Base-by-base conservation (phyloP, 2,797 vertebrate genomes). In the Chaenodraco wilsoni region DNA sequence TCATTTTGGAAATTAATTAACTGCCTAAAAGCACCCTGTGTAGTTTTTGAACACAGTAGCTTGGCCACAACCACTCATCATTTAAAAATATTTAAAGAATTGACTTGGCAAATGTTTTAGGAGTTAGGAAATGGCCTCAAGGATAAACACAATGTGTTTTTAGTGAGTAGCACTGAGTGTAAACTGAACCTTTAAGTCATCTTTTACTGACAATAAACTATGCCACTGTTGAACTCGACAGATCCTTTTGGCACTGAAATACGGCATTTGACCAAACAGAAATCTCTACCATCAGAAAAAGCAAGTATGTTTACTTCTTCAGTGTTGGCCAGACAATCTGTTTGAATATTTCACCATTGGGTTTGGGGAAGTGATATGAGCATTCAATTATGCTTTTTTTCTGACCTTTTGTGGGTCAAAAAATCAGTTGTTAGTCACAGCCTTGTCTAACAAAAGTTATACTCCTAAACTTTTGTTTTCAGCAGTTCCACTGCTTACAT, bases 401-500 rank as follows among this genome's bases (percentile, higher is more conserved):
- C 33, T 37, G 33, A 37, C 33, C 27, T 27, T 27, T 37, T 9
- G 8, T 6, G 2, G 33, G 33, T 37, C 33, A 37, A 45, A 37
- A 9, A 37, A 37, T 21, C 15, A 16, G 12, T 46, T 31, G 15
- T 33, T 14, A 5, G 51, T 31, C 65, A 9, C 17, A 40, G 21
- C 17, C 60, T 37, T 37, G 33, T 37, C 33, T 37, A 37, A 37
- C 1, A 43, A 23, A 41, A 60, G 58, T 73, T 58, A 19, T 19
- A 16, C 13, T 27, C 4, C 70, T 23, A 16, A 69, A 78, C 46
- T 78, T 37, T 74, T 27, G 17, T 50, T 78, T 75, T 43, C 19
- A n/a, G 69, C 19, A 19, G 65, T 74, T 23, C 49, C 41, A 1
- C 64, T 59, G 70, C 44, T 82, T 76, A 54, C 49, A 72, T 73